Percentiles rank a stretch among this genome's conserved stretches.
phyloP scores from a whole-genome alignment of 2,888 invertebrate species.

The Tipula vernalis region DNA sequence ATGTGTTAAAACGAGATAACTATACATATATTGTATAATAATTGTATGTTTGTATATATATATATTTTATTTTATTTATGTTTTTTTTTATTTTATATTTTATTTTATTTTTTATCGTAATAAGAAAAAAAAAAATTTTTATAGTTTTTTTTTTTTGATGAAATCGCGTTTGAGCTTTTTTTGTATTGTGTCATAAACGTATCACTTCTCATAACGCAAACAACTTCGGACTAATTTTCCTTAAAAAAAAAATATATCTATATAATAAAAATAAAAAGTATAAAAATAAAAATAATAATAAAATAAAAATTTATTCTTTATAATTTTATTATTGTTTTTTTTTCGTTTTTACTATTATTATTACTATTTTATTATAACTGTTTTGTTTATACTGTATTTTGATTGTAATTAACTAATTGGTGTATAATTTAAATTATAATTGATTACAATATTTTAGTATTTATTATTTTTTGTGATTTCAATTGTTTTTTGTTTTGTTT shows the following conservation, averaged over 20 bases:
- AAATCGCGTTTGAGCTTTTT: conserved; percentile 27
- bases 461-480: neutral
- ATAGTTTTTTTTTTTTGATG: conserved; percentile 14
- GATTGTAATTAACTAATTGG: neutral
- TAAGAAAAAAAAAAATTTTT: neutral
- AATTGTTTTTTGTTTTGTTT: neutral
- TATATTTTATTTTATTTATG: conserved; percentile 6
- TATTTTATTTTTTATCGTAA: conserved; percentile 5
- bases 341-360: conserved; percentile 10
- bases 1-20: neutral
- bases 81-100: conserved; percentile 8
- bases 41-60: conserved; percentile 6
- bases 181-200: conserved; percentile 38
- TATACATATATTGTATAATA: neutral
- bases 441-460: conserved; percentile 6
- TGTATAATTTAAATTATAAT: neutral
- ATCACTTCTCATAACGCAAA: conserved; percentile 38
- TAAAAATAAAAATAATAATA: conserved; percentile 9
- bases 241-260: conserved; percentile 11
- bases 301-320: conserved; percentile 17
- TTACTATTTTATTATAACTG: conserved; percentile 5
- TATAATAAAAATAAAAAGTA: conserved; percentile 6
- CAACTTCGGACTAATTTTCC: conserved; percentile 31
- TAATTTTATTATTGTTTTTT: conserved; percentile 9
- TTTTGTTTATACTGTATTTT: neutral